A percentile compares a stretch with the other conserved stretches of the same genome.
These are phyloP conservation scores for Leptinotarsa rubiginosa DNA, from an alignment of 2,888 invertebrate species.

Conservation along the genomic window DNA sequence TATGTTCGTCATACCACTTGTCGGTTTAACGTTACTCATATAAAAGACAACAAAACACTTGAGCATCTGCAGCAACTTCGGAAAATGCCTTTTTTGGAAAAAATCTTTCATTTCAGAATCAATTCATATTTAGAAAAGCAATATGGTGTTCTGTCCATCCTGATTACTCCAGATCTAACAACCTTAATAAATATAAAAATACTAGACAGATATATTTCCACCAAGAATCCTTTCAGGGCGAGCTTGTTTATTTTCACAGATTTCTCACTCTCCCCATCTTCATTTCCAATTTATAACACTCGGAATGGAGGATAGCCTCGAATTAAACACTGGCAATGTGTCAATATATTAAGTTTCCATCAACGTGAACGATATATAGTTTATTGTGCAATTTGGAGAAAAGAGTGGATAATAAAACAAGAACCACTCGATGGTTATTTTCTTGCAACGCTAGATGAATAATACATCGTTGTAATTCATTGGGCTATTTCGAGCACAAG, in stretches of 20 bases:
- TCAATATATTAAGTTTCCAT: conserved; percentile 8
- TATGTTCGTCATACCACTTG: no score
- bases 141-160: background rate
- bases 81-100: background rate
- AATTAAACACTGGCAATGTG: background rate
- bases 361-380: conserved; percentile 7
- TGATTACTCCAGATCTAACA: background rate
- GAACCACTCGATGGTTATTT: background rate
- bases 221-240: background rate
- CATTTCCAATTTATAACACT: background rate
- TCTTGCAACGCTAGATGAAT: background rate
- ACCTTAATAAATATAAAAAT: background rate
- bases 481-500: no score
- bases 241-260: background rate
- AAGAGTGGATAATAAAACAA: conserved; percentile 6
- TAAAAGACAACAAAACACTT: no score
- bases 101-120: background rate
- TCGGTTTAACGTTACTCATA: no score
- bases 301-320: background rate
- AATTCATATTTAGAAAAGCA: background rate
- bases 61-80: no score
- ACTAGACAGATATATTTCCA: background rate
- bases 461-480: background rate
- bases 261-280: background rate
- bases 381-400: background rate